Evolutionary conservation across 2,797 vertebrate species (phyloP), one percentile per base, ranked within the genome.

Genomic region (Benthosema pterotum): DNA sequence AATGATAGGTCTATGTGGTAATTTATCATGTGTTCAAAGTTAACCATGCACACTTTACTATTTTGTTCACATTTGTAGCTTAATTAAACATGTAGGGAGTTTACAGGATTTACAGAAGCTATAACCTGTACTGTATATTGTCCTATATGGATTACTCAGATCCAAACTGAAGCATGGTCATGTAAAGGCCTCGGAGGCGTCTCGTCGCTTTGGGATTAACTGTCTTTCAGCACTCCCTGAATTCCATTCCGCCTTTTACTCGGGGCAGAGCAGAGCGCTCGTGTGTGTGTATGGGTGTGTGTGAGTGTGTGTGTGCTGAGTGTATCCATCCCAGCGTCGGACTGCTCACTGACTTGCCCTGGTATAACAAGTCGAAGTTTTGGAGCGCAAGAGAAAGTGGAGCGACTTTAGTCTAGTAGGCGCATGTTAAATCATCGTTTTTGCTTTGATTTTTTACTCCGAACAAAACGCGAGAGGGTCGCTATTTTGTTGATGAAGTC

Each of bases 161-260:
- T 25, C 22, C 22, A 32, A 32, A 38, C 11, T 38, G 65, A 12
- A 42, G 52, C 52, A 74, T 59, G 73, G 18, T 65, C 57, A 17
- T 28, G 64, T 49, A n/a, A n/a, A 45, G 59, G 42, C 63, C 57
- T 71, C 57, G 78, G 83, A 76, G 78, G 81, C 75, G 83, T 81
- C 82, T 81, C 63, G 64, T 43, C 75, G 17, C 82, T 11, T 65
- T 57, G 67, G 76, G 83, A 86, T 83, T 78, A 82, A 62, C 79
- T 53, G 66, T 63, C 71, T 38, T 38, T 38, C 83, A 79, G 83
- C 82, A 66, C 83, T 87, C 76, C 86, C 82, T 60, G 83, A 81
- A 90, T 80, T 90, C 90, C 89, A 88, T 75, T 90, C 87, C 89
- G 83, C 79, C 77, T 92, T 90, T 92, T 90, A 82, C 84, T 28